phyloP scores from a whole-genome alignment of 2,797 vertebrate genomes.

The Tragopan temminckii region DNA sequence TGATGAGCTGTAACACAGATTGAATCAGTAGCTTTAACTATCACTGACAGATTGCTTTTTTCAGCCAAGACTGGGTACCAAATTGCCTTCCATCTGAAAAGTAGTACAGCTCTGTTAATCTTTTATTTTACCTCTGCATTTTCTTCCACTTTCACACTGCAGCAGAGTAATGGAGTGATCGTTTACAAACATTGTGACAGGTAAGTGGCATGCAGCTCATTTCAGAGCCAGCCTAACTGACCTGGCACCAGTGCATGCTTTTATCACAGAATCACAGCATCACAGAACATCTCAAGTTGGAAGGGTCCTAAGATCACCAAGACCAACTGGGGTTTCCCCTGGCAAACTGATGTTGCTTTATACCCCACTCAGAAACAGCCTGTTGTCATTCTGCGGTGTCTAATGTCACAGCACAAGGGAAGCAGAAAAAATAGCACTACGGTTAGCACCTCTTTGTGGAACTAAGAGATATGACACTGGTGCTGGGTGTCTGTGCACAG shows the following conservation, averaged over 20 bases:
- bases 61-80: neutral
- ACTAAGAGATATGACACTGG: neutral
- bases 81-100: constrained; percentile 39
- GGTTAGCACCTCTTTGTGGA: neutral
- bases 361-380: neutral
- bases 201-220: neutral
- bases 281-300: neutral
- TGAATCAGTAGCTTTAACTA: constrained; percentile 6
- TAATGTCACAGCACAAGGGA: neutral
- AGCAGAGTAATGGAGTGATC: neutral
- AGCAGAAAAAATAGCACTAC: neutral
- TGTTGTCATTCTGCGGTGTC: neutral
- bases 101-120: neutral
- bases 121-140: neutral
- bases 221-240: neutral
- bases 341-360: neutral
- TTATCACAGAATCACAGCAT: neutral
- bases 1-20: neutral
- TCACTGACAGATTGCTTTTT: constrained; percentile 22
- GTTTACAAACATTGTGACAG: neutral
- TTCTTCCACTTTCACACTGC: neutral
- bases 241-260: neutral
- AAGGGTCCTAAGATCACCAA: neutral
- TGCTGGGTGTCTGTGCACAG: neutral
- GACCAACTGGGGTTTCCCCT: neutral